Base-by-base conservation (phyloP, 2,797 vertebrate genomes). In the Sebastes kiyomatsui region DNA sequence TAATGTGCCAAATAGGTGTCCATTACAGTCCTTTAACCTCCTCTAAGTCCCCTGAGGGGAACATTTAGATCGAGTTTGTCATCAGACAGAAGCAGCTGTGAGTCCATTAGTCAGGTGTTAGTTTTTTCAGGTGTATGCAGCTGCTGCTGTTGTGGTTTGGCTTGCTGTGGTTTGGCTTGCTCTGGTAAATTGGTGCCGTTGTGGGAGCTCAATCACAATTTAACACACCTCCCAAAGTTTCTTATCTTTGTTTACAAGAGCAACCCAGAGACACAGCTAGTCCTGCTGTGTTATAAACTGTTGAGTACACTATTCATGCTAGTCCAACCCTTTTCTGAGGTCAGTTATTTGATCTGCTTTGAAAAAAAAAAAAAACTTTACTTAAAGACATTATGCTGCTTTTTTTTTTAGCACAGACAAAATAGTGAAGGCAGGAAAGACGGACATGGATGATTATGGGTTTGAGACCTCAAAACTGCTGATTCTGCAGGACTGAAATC, bases 191-290 rank as follows among this genome's bases (percentile, higher is more conserved):
- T 18, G 42, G 42, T 46, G 42, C 42, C 6, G 2, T 46, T 32
- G 52, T 71, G 69, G 38, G 16, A 62, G 71, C 52, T 77, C 75
- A 68, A 60, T 66, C 68, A 59, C 49, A 32, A n/a, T 83, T 68
- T 27, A 72, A 77, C 82, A 86, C 76, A 64, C 78, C 60, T 81
- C 72, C 46, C 23, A 46, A 16, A 25, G 58, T 69, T 70, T 87
- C 72, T 88, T 77, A 79, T 86, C 85, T 79, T 69, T 84, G 88
- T 90, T 84, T 87, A 87, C 74, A 82, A 58, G 75, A 86, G 67
- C 77, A 80, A 33, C 55, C 49, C 60, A 78, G 68, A 87, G 65
- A 68, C 79, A 60, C 52, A 75, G 64, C 38, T 46, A 8, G 49
- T 35, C 54, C 28, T 25, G 27, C 69, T 55, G 52, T 67, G 30